phyloP scores from a whole-genome alignment of 2,113 vertebrate species.

The Lichenostomus cassidix region DNA sequence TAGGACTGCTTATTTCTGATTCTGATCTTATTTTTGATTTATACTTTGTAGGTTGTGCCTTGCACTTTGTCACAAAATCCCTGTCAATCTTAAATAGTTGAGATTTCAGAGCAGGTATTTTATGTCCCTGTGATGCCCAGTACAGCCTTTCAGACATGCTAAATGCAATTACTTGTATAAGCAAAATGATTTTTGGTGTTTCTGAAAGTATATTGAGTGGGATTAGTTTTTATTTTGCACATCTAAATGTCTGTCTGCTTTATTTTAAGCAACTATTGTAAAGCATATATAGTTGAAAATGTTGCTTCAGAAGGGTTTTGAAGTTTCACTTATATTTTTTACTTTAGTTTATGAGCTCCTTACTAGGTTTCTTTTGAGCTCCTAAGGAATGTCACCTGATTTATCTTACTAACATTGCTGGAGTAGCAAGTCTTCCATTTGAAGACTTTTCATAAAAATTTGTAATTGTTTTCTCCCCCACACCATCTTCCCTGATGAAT shows the following conservation, averaged over 20 bases:
- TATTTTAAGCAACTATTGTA: not conserved
- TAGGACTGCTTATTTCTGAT: not conserved
- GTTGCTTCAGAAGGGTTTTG: not conserved
- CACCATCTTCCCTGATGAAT: not conserved
- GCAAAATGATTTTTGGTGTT: not conserved
- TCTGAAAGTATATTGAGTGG: not conserved
- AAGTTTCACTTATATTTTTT: not conserved
- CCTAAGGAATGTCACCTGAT: conserved; percentile 30
- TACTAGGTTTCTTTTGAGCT: not conserved
- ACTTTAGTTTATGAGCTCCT: not conserved
- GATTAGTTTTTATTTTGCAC: not conserved
- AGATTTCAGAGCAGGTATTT: not conserved
- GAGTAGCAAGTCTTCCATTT: not conserved
- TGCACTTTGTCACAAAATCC: conserved; percentile 6
- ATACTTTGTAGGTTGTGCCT: not conserved
- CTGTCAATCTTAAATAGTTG: not conserved
- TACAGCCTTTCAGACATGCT: not conserved
- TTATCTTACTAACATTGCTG: not conserved
- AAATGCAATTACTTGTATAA: not conserved
- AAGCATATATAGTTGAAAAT: not conserved
- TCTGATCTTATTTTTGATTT: not conserved
- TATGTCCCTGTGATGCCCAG: not conserved
- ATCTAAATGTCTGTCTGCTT: not conserved
- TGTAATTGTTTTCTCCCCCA: not conserved
- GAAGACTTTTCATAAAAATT: not conserved